These are phyloP conservation scores for Malurus splendens DNA, from an alignment of 2,797 vertebrate genomes.

Conservation along the genomic window DNA sequence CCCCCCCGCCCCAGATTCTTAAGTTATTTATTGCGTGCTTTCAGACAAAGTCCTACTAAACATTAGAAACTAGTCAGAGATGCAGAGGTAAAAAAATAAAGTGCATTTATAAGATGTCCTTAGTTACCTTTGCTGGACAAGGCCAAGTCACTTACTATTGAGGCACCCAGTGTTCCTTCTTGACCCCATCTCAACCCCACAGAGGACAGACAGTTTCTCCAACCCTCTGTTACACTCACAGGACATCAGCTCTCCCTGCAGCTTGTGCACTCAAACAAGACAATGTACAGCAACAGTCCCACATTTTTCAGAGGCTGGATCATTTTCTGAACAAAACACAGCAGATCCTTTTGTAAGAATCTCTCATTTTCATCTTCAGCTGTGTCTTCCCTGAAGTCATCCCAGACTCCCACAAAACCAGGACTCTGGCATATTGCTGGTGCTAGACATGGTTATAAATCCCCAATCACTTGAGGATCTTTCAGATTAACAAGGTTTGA, in stretches of 20 bases:
- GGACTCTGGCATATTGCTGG: background rate
- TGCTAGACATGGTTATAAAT: background rate
- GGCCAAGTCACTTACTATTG: constrained; percentile 48
- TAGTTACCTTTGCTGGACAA: constrained; percentile 64
- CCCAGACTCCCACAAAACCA: background rate
- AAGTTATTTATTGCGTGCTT: constrained; percentile 31
- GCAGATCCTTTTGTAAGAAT: background rate
- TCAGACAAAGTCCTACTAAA: constrained; percentile 47
- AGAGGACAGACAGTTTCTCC: constrained; percentile 45
- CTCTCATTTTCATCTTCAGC: background rate
- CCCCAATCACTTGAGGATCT: background rate
- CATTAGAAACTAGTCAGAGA: constrained; percentile 58
- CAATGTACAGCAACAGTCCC: background rate
- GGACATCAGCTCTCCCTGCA: constrained; percentile 32
- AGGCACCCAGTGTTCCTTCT: constrained; percentile 54
- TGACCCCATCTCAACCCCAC: background rate
- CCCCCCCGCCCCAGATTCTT: constrained; percentile 35
- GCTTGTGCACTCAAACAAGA: constrained; percentile 29
- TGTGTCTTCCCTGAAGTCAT: background rate
- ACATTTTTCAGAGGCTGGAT: background rate
- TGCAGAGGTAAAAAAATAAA: constrained; percentile 69
- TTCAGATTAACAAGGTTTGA: background rate
- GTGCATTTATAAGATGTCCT: constrained; percentile 69
- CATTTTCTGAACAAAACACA: background rate
- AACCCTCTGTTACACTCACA: background rate